phyloP scores from a whole-genome alignment of 2,797 vertebrate genomes.

The Brachyalestes nurse region DNA sequence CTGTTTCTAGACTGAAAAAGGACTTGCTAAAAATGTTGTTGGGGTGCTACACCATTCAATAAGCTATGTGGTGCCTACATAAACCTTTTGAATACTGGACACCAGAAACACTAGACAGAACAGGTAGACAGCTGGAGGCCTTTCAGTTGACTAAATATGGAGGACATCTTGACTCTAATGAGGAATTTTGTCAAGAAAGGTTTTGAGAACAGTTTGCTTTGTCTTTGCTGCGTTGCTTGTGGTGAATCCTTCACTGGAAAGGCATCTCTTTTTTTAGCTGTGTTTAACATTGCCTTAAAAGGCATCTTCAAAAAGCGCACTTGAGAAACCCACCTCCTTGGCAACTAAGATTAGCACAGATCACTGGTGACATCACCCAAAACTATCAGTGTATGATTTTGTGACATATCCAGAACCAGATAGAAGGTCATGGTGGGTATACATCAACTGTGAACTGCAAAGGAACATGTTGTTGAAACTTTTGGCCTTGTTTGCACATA shows the following conservation, averaged over 20 bases:
- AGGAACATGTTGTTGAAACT: no score
- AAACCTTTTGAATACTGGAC: background rate
- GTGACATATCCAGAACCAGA: background rate
- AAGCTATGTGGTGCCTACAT: no score
- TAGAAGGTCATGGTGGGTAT: background rate
- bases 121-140: background rate
- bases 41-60: no score
- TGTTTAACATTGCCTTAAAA: constrained; percentile 56
- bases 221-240: constrained; percentile 44
- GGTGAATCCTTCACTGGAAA: constrained; percentile 51
- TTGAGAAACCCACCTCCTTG: constrained; percentile 16
- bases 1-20: no score
- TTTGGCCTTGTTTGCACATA: background rate
- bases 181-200: constrained; percentile 8
- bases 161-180: constrained; percentile 12
- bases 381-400: background rate
- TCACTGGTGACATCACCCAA: constrained; percentile 16
- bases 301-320: constrained; percentile 37
- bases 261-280: constrained; percentile 35
- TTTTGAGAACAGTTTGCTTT: constrained; percentile 21
- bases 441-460: background rate
- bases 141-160: background rate
- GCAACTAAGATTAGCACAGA: constrained; percentile 14
- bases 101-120: background rate
- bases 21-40: no score